These are phyloP conservation scores for Agonopterix heracliana DNA, from an alignment of 2,888 invertebrate species.

Conservation along the genomic window DNA sequence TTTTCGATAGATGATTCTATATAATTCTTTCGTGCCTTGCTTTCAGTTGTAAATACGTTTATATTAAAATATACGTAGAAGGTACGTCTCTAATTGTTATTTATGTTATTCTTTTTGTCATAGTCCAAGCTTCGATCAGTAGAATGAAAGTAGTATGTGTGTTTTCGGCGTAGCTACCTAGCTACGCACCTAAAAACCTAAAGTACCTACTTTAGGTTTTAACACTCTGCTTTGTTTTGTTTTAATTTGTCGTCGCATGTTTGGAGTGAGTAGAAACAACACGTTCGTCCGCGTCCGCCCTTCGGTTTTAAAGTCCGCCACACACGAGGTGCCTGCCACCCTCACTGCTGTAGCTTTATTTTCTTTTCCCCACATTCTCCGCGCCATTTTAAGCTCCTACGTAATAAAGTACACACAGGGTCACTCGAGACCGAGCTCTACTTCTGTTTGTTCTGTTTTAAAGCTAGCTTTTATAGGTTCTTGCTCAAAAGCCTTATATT, in stretches of 20 bases:
- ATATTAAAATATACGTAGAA: slow-evolving; percentile 24
- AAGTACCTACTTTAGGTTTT: too few species aligned
- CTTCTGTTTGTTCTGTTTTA: slow-evolving; percentile 26
- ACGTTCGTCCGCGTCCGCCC: slow-evolving; percentile 26
- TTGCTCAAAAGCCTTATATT: slow-evolving; percentile 1
- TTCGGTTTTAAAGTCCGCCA: slow-evolving; percentile 32
- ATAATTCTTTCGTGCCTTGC: slow-evolving; percentile 41
- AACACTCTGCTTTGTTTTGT: not conserved
- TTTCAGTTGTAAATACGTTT: slow-evolving; percentile 26
- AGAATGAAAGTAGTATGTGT: too few species aligned
- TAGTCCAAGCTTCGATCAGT: too few species aligned
- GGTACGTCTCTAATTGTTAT: slow-evolving; percentile 31
- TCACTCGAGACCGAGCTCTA: slow-evolving; percentile 22
- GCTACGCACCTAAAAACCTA: too few species aligned
- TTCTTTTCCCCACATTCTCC: slow-evolving; percentile 31
- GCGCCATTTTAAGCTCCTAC: slow-evolving; percentile 28
- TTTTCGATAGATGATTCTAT: slow-evolving; percentile 54
- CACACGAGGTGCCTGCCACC: slow-evolving; percentile 36
- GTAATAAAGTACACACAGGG: slow-evolving; percentile 28
- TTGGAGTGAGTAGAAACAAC: slow-evolving; percentile 30
- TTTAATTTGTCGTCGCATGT: not conserved
- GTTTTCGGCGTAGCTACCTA: too few species aligned
- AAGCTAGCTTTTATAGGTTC: slow-evolving; percentile 19
- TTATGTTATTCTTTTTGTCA: slow-evolving; percentile 30
- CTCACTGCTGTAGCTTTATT: slow-evolving; percentile 36